phyloP scores from a whole-genome alignment of 2,888 invertebrate species.

The Sicus ferrugineus region DNA sequence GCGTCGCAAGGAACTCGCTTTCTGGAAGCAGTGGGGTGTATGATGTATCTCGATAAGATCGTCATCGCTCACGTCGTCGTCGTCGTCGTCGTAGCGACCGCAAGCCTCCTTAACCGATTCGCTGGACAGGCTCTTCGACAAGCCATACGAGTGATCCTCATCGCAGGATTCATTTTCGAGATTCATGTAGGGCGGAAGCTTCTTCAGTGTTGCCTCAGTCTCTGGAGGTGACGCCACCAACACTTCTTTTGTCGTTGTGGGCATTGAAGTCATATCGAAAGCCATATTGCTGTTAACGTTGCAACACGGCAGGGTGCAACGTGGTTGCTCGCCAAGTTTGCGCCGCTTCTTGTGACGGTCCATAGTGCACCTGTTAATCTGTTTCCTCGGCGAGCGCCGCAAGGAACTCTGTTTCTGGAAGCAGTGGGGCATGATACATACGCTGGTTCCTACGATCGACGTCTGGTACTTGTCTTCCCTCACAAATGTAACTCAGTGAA shows the following conservation, averaged over 20 bases:
- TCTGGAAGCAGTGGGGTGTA: constrained; percentile 49
- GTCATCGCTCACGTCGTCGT: constrained; percentile 54
- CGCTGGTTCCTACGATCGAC: too few relatives aligned
- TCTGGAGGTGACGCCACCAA: too few relatives aligned
- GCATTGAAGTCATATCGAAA: background rate
- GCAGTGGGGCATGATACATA: constrained; percentile 49
- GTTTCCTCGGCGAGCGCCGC: constrained; percentile 41
- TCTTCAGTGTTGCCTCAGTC: constrained; percentile 8
- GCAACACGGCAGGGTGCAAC: constrained; percentile 42
- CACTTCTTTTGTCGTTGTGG: constrained; percentile 30
- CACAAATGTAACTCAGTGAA: too few relatives aligned
- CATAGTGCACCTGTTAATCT: constrained; percentile 41
- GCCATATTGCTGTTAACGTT: background rate
- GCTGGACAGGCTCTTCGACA: constrained; percentile 57
- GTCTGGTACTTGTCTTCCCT: too few relatives aligned
- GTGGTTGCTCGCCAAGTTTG: constrained; percentile 47
- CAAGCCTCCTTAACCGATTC: constrained; percentile 59
- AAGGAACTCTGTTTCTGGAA: constrained; percentile 43
- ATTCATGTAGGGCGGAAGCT: constrained; percentile 41
- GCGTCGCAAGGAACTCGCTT: constrained; percentile 35
- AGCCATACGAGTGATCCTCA: constrained; percentile 46
- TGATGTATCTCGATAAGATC: constrained; percentile 53
- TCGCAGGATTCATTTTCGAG: constrained; percentile 35
- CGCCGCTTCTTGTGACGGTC: constrained; percentile 39
- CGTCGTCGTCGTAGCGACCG: constrained; percentile 49